Evolutionary conservation across 2,113 vertebrate genomes (phyloP).

Genomic region (Rhineura floridana): DNA sequence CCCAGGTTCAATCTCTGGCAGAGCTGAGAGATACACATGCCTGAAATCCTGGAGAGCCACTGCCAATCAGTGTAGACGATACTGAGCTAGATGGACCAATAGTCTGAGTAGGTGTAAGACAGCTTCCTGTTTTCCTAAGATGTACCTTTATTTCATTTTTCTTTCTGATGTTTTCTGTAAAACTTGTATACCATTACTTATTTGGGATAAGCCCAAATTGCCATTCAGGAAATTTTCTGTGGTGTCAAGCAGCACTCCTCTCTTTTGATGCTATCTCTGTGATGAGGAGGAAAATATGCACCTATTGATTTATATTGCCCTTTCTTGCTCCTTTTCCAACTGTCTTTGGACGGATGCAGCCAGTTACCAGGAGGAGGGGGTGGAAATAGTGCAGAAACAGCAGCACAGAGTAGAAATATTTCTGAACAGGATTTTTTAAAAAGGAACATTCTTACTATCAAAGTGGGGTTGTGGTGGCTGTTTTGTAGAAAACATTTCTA

Average conservation of each 20-base stretch:
- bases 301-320: background rate
- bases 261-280: background rate
- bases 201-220: background rate
- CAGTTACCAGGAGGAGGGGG: background rate
- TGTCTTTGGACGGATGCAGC: background rate
- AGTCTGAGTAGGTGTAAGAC: too few species aligned
- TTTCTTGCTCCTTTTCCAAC: background rate
- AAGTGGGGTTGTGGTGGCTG: background rate
- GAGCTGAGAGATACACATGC: too few species aligned
- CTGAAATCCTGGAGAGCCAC: too few species aligned
- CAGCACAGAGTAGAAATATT: background rate
- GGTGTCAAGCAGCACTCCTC: background rate
- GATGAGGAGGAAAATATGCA: background rate
- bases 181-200: background rate
- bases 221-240: background rate
- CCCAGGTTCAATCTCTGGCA: too few species aligned
- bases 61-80: too few species aligned
- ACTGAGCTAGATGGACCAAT: too few species aligned
- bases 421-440: background rate
- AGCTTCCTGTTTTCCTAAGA: background rate
- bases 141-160: background rate
- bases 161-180: background rate
- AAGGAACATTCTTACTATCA: background rate
- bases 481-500: background rate
- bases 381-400: background rate